Evolutionary conservation across 2,113 vertebrate genomes (phyloP).

Genomic region (Brachirus orientalis): DNA sequence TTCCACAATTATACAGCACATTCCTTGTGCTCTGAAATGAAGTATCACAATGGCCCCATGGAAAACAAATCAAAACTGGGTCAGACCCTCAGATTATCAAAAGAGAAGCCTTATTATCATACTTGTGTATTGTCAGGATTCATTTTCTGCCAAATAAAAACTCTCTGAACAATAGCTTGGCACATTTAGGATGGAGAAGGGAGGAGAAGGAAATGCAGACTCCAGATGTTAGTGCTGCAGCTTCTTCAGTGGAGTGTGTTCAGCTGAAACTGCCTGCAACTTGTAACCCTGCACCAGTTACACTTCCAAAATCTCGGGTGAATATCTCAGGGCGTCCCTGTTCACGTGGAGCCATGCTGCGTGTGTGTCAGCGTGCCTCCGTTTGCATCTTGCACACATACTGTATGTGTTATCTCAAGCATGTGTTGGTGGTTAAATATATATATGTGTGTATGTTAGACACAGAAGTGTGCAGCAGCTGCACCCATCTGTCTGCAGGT

Average conservation of each 20-base stretch:
- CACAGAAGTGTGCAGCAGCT: conserved; percentile 59
- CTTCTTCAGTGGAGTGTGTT: conserved; percentile 21
- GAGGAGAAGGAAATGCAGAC: conserved; percentile 44
- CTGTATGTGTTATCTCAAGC: conserved; percentile 29
- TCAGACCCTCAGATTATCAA: conserved; percentile 75
- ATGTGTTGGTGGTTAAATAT: conserved; percentile 70
- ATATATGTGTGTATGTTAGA: conserved; percentile 45
- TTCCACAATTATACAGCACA: conserved; percentile 41
- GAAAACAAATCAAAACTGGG: conserved; percentile 73
- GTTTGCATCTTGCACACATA: too few species aligned
- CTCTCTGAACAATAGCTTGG: conserved; percentile 66
- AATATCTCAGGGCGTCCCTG: background rate
- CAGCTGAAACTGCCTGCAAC: too few species aligned
- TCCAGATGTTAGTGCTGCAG: conserved; percentile 32
- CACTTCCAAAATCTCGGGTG: conserved; percentile 37
- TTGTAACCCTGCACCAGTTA: conserved; percentile 5
- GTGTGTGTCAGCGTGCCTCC: conserved; percentile 32
- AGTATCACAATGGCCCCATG: conserved; percentile 49
- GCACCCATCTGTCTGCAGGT: conserved; percentile 56
- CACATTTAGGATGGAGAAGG: conserved; percentile 54
- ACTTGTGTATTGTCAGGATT: conserved; percentile 62
- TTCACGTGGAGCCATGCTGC: too few species aligned
- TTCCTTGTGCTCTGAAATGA: conserved; percentile 43
- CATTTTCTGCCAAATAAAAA: conserved; percentile 58
- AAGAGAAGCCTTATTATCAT: conserved; percentile 69